Conservation (phyloP, 2,797 vertebrate species). For the Parotocinclus haroldoi region DNA sequence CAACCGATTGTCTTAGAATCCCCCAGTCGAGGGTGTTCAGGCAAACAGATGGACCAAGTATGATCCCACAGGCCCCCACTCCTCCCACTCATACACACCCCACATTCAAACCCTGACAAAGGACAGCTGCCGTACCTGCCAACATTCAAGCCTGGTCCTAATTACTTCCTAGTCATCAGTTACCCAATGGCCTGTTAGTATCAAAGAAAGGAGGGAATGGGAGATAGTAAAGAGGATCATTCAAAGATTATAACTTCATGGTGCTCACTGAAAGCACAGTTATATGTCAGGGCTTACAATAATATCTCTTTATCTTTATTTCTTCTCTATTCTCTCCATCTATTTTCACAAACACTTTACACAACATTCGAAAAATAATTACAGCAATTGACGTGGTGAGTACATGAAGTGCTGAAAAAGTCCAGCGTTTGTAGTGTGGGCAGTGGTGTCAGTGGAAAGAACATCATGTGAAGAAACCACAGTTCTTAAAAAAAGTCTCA, state of each 20-base stretch:
- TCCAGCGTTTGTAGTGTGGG: too few species aligned
- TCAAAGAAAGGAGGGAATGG: constrained; percentile 42
- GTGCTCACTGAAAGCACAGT: constrained; percentile 45
- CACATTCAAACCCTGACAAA: constrained; percentile 47
- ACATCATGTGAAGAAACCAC: too few species aligned
- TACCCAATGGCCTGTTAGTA: constrained; percentile 48
- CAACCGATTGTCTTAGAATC: constrained; percentile 7
- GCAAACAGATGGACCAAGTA: constrained; percentile 54
- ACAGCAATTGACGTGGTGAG: too few species aligned
- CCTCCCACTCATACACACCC: constrained; percentile 25
- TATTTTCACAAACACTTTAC: too few species aligned
- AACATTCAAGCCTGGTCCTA: constrained; percentile 55
- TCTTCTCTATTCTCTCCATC: not conserved
- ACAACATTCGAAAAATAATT: too few species aligned
- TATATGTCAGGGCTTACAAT: constrained; percentile 47
- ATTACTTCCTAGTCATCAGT: constrained; percentile 61
- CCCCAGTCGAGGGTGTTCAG: constrained; percentile 42
- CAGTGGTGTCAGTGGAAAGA: too few species aligned
- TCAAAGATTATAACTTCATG: constrained; percentile 53
- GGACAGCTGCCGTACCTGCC: constrained; percentile 59
- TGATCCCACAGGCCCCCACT: constrained; percentile 20
- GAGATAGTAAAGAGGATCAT: constrained; percentile 42
- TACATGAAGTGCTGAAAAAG: too few species aligned
- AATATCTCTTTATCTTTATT: constrained; percentile 22
- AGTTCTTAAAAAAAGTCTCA: too few species aligned